These are phyloP conservation scores for Gadus chalcogrammus DNA, from an alignment of 2,113 vertebrate genomes.

Conservation along the genomic window DNA sequence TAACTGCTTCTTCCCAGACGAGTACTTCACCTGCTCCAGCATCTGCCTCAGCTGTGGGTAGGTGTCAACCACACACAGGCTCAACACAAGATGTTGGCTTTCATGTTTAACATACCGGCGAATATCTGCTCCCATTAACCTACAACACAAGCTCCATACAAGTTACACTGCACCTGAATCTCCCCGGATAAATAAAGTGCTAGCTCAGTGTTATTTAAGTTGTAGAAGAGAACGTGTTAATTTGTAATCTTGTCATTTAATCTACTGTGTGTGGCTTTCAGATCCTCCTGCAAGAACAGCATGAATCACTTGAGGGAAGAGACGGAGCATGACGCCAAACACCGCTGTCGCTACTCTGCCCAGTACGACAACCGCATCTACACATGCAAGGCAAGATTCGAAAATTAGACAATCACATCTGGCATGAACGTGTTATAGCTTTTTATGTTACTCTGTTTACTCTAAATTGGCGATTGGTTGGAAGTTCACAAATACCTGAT, in stretches of 20 bases:
- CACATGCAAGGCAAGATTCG: slow-evolving; percentile 87
- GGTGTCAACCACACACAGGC: slow-evolving; percentile 43
- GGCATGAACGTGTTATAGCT: background rate
- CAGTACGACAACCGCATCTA: slow-evolving; percentile 96
- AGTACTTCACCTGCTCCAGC: slow-evolving; percentile 96
- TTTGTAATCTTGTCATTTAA: background rate
- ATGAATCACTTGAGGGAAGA: slow-evolving; percentile 97
- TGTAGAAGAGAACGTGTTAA: too few relatives aligned
- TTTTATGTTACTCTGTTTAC: too few relatives aligned
- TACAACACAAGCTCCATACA: too few relatives aligned
- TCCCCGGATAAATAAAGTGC: too few relatives aligned
- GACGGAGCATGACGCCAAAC: slow-evolving; percentile 86
- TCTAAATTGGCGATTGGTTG: too few relatives aligned
- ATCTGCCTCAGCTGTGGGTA: slow-evolving; percentile 97
- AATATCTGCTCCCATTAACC: too few relatives aligned
- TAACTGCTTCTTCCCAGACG: slow-evolving; percentile 97
- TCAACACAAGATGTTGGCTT: too few relatives aligned
- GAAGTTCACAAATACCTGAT: too few relatives aligned
- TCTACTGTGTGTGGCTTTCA: slow-evolving; percentile 44
- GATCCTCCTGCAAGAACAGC: slow-evolving; percentile 93
- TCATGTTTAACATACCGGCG: too few relatives aligned
- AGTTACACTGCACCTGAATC: too few relatives aligned
- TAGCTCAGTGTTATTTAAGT: too few relatives aligned
- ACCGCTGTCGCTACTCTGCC: slow-evolving; percentile 90
- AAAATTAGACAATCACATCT: background rate